These are phyloP conservation scores for Helicolenus hilgendorfi DNA, from an alignment of 2,797 vertebrate genomes.

Conservation along the genomic window DNA sequence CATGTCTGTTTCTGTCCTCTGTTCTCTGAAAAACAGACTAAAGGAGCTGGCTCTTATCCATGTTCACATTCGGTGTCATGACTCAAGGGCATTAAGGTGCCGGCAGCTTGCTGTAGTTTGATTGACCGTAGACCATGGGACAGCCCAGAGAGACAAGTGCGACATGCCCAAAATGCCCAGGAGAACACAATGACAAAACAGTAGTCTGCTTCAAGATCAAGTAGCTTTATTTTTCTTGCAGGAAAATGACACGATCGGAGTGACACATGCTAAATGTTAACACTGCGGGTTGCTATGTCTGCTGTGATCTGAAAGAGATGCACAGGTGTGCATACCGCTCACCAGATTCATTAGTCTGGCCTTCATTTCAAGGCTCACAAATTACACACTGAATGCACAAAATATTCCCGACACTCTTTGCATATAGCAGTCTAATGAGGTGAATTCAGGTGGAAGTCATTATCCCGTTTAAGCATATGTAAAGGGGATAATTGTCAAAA, in stretches of 20 bases:
- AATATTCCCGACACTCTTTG: neutral
- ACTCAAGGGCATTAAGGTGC: slow-evolving; percentile 74
- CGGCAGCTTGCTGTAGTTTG: slow-evolving; percentile 55
- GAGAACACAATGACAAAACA: slow-evolving; percentile 46
- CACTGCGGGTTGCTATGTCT: slow-evolving; percentile 3
- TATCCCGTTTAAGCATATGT: slow-evolving; percentile 24
- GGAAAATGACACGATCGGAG: slow-evolving; percentile 34
- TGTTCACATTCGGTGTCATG: slow-evolving; percentile 66
- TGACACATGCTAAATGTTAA: slow-evolving; percentile 31
- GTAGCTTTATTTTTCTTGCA: neutral
- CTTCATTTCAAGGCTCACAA: neutral
- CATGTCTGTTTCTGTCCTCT: slow-evolving; percentile 57
- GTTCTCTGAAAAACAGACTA: slow-evolving; percentile 55
- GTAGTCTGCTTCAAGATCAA: slow-evolving; percentile 21
- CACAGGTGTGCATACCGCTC: neutral
- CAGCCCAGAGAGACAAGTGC: slow-evolving; percentile 34
- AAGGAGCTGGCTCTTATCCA: slow-evolving; percentile 63
- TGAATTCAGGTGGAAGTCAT: slow-evolving; percentile 36
- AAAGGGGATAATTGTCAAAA: slow-evolving; percentile 54
- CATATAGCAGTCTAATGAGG: slow-evolving; percentile 13
- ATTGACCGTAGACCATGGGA: slow-evolving; percentile 56
- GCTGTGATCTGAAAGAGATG: slow-evolving; percentile 22
- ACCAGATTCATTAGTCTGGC: neutral
- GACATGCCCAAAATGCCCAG: slow-evolving; percentile 46
- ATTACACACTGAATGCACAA: neutral